These are phyloP conservation scores for Odocoileus hemionus DNA, from an alignment of 2,113 vertebrate genomes.

Conservation along the genomic window DNA sequence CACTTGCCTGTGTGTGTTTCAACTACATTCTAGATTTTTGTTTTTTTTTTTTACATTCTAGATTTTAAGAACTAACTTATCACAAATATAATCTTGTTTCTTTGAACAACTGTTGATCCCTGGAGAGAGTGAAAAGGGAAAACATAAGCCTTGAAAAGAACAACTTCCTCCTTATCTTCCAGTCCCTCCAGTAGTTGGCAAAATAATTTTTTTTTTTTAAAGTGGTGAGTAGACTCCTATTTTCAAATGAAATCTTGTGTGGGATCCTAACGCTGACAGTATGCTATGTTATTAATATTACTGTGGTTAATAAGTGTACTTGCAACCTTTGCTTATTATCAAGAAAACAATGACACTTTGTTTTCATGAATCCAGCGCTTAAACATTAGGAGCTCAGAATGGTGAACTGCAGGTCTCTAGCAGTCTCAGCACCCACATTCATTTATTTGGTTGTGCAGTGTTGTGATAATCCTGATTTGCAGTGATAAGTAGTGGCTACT, in stretches of 20 bases:
- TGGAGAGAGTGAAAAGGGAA: neutral
- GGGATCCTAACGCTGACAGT: neutral
- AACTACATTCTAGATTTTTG: neutral
- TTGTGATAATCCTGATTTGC: neutral
- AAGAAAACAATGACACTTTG: neutral
- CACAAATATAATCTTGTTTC: neutral
- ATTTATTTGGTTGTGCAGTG: neutral
- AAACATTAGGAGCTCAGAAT: neutral
- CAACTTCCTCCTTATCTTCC: neutral
- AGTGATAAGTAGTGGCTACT: slow-evolving; percentile 11
- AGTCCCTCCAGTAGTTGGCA: neutral
- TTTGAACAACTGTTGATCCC: neutral
- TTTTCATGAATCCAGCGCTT: neutral
- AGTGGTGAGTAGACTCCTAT: neutral
- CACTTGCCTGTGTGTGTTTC: neutral
- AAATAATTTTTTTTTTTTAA: neutral
- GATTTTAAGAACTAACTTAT: neutral
- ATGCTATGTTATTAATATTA: neutral
- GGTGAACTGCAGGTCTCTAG: neutral
- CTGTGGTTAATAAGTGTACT: neutral
- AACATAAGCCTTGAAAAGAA: neutral
- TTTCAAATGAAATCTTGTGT: neutral
- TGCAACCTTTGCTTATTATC: neutral
- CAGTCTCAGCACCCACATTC: neutral
- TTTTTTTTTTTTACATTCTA: neutral